Evolutionary conservation across 1,140 invertebrate species (phyloP), one percentile per base, ranked within the genome.

Genomic region (Cylas formicarius): DNA sequence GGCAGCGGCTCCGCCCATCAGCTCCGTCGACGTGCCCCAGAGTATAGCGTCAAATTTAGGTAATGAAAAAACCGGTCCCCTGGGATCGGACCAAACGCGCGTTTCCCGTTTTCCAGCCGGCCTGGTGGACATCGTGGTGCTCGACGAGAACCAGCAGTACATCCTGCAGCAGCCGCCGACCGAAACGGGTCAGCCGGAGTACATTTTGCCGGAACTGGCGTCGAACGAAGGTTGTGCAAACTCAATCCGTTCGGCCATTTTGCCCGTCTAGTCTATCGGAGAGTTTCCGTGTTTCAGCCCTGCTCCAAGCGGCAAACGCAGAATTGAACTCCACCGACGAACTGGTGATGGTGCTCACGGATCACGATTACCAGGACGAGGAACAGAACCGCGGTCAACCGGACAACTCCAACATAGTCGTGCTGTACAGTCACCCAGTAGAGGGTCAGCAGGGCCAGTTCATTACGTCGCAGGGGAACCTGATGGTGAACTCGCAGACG

Each of bases 401-500:
- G 22, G 67, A 74, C 35, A 74, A 74, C 60, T 70, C 72, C 4
- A 77, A 76, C 50, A 75, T 75, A 56, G 73, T 77, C 16, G 73
- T 76, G 20, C 67, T 77, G n/a, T 77, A 76, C 39, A 75, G 73
- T 57, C 73, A 77, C 58, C 68, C 69, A 21, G 64, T 73, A 18
- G 69, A 73, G 57, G 67, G 69, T 31, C 65, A 68, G 57, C 65
- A 67, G 50, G 73, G 72, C 42, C 69, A 74, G 54, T 76, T 55
- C 50, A 63, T 65, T 37, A 60, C 61, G 17, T 56, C 56, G 33
- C 52, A 62, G 52, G 67, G 67, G 10, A 72, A 74, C 48, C 56
- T 74, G 11, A 67, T 72, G 48, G 66, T 72, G 50, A 72, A 72
- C 53, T 73, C 63, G 46, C 65, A 72, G 52, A 72, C 71, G 24